Conservation (phyloP, 2,113 vertebrate genomes). For the Nothobranchius kuhntae region DNA sequence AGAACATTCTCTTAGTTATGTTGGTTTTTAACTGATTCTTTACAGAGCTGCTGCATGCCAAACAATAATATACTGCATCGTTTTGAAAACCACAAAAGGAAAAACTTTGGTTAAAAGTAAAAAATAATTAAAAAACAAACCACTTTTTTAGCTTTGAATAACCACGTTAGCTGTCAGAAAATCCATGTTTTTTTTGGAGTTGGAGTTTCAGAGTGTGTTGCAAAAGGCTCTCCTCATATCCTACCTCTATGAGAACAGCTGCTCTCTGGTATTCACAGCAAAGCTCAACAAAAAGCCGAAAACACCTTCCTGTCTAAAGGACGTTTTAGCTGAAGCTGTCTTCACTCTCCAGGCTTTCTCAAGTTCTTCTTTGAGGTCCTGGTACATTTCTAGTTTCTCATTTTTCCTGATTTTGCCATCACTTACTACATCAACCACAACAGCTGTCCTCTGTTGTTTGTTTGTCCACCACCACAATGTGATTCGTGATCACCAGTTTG, state of each 20-base stretch:
- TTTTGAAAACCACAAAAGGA: neutral
- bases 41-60: constrained; percentile 16
- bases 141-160: neutral
- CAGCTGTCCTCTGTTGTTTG: no score
- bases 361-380: no score
- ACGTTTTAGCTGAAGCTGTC: constrained; percentile 7
- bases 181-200: neutral
- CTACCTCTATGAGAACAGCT: neutral
- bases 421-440: no score
- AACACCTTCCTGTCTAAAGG: constrained; percentile 2
- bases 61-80: neutral
- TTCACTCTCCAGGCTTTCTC: no score
- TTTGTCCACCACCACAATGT: no score
- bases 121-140: neutral
- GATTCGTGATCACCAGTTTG: no score
- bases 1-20: constrained; percentile 18
- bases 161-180: constrained; percentile 1
- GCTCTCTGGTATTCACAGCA: constrained; percentile 12
- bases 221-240: neutral
- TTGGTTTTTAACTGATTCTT: constrained; percentile 15
- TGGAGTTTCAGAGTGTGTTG: no score
- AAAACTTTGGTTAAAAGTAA: neutral
- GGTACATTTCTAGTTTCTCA: no score
- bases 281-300: constrained; percentile 13
- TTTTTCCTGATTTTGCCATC: no score